These are phyloP conservation scores for Drosophila kokeensis DNA, from an alignment of 2,888 invertebrate species.

Conservation along the genomic window DNA sequence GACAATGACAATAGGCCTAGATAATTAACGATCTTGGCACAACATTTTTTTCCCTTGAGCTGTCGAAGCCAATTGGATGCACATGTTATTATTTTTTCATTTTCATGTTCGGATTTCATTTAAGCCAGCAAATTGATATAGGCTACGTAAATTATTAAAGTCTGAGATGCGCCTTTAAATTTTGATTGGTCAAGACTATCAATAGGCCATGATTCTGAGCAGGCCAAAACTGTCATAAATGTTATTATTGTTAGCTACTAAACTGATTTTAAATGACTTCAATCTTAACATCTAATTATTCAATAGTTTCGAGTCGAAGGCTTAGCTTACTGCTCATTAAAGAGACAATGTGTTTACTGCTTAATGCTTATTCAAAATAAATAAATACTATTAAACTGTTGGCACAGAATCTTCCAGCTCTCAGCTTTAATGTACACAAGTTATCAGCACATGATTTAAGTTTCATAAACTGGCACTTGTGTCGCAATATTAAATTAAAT, in stretches of 20 bases:
- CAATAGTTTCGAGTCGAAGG: neutral
- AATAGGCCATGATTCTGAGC: neutral
- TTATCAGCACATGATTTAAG: neutral
- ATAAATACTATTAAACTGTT: too few species aligned
- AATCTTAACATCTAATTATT: neutral
- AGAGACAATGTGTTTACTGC: neutral
- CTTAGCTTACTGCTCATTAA: neutral
- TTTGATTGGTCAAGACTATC: constrained; percentile 5
- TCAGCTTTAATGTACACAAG: neutral
- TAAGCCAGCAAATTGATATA: constrained; percentile 12
- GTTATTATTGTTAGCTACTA: neutral
- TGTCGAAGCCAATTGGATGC: constrained; percentile 21
- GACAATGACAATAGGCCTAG: constrained; percentile 35
- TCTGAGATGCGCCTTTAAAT: neutral
- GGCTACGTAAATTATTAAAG: neutral
- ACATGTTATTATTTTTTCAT: constrained; percentile 6
- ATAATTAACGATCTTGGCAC: constrained; percentile 49
- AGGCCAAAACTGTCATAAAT: neutral
- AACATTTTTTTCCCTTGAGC: constrained; percentile 22
- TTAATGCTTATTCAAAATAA: neutral
- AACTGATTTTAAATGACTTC: neutral
- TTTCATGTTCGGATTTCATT: constrained; percentile 5
- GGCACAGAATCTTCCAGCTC: neutral
- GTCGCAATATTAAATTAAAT: constrained; percentile 55
- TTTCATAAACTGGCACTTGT: constrained; percentile 10